phyloP scores from a whole-genome alignment of 2,797 vertebrate genomes.

The Sebastes vulpes region DNA sequence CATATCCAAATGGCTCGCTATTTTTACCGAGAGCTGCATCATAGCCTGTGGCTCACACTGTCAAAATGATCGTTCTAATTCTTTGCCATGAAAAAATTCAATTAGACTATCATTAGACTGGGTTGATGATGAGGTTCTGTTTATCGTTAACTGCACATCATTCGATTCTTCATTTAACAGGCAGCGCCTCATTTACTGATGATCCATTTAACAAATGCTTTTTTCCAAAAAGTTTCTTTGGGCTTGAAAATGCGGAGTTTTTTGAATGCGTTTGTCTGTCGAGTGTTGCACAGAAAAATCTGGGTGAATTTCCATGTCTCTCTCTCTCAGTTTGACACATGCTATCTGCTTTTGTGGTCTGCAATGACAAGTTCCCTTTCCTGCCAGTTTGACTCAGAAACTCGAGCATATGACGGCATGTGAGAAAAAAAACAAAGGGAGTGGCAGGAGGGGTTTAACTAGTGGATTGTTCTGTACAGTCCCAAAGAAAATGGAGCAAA shows the following conservation, averaged over 20 bases:
- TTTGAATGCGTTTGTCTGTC: constrained; percentile 37
- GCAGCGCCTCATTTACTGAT: constrained; percentile 86
- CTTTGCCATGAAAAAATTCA: constrained; percentile 83
- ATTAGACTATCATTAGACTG: constrained; percentile 84
- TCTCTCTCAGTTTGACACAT: constrained; percentile 16
- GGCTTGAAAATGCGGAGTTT: constrained; percentile 49
- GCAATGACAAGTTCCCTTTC: constrained; percentile 10
- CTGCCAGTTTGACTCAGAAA: constrained; percentile 31
- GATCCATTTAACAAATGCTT: constrained; percentile 84
- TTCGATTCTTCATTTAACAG: constrained; percentile 87
- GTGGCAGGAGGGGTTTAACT: constrained; percentile 34
- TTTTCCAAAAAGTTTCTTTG: constrained; percentile 75
- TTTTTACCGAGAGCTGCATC: constrained; percentile 77
- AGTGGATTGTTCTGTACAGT: constrained; percentile 18
- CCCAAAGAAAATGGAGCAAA: constrained; percentile 20
- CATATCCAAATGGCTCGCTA: constrained; percentile 67
- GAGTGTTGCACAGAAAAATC: background rate
- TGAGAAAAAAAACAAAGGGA: constrained; percentile 45
- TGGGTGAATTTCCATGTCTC: constrained; percentile 1
- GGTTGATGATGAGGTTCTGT: constrained; percentile 84
- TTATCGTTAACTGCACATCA: constrained; percentile 86
- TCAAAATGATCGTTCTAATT: constrained; percentile 80
- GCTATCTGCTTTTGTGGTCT: background rate
- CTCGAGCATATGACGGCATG: constrained; percentile 32
- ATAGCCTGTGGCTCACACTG: constrained; percentile 78